Evolutionary conservation across 2,113 vertebrate species (phyloP).

Genomic region (Otocyon megalotis): DNA sequence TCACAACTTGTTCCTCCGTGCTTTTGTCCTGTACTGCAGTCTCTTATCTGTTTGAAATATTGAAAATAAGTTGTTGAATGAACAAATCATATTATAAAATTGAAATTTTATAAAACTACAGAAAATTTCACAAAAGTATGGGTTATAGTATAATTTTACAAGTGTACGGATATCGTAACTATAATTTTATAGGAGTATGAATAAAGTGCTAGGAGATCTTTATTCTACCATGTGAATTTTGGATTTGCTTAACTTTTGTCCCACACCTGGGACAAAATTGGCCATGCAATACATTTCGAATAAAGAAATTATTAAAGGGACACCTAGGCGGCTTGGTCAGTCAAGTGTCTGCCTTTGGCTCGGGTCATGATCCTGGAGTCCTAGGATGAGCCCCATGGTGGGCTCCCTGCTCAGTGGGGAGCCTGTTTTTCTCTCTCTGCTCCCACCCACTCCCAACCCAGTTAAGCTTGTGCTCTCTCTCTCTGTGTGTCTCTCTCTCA

Average conservation of each 20-base stretch:
- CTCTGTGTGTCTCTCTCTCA: too few species aligned
- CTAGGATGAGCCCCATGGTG: too few species aligned
- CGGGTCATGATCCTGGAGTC: too few species aligned
- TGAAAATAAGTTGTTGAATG: constrained; percentile 14
- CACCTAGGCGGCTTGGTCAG: too few species aligned
- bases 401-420: too few species aligned
- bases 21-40: not conserved
- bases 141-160: not conserved
- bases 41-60: constrained; percentile 2
- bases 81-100: constrained; percentile 24
- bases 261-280: not conserved
- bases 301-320: constrained; percentile 49
- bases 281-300: not conserved
- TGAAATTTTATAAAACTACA: not conserved
- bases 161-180: not conserved
- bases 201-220: not conserved
- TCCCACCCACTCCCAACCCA: too few species aligned
- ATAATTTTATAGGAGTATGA: not conserved
- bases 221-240: not conserved
- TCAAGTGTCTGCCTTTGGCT: too few species aligned
- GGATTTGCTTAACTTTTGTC: not conserved
- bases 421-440: too few species aligned
- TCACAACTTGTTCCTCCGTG: not conserved
- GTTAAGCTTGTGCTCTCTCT: too few species aligned
- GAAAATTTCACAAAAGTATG: not conserved